Conservation (phyloP, 2,888 invertebrate species). For the Cheilosia scutellata region DNA sequence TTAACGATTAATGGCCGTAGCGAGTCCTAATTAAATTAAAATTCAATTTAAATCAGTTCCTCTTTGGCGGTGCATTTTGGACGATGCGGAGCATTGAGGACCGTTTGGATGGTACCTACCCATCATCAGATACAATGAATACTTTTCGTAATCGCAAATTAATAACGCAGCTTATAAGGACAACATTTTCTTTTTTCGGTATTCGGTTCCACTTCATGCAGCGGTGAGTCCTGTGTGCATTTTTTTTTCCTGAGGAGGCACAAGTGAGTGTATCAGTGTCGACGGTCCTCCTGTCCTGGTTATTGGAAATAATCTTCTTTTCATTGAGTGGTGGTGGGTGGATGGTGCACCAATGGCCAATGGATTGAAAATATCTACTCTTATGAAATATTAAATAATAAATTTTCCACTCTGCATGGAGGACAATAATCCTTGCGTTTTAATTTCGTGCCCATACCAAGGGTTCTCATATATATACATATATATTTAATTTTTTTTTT, state of each 20-base stretch:
- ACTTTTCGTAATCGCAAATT: constrained; percentile 74
- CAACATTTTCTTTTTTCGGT: constrained; percentile 13
- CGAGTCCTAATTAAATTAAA: constrained; percentile 75
- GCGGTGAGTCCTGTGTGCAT: background rate
- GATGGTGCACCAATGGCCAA: background rate
- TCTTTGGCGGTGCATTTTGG: constrained; percentile 29
- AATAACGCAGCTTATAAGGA: constrained; percentile 69
- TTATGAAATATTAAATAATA: constrained; percentile 67
- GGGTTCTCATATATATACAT: background rate
- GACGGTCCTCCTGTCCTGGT: background rate
- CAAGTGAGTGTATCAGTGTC: background rate
- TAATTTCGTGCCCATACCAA: constrained; percentile 8
- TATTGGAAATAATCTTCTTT: constrained; percentile 22
- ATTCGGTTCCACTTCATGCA: constrained; percentile 3
- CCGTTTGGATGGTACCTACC: background rate
- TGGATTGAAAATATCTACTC: constrained; percentile 35
- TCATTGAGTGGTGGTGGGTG: background rate
- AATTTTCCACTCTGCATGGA: constrained; percentile 29
- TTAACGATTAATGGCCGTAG: constrained; percentile 71
- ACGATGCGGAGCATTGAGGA: background rate
- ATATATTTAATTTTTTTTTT: constrained; percentile 36
- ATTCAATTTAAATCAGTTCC: constrained; percentile 70
- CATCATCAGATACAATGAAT: constrained; percentile 58
- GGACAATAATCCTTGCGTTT: constrained; percentile 57
- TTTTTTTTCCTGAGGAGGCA: background rate